Percentiles rank a stretch among this genome's conserved stretches.
Conservation (phyloP, 1,140 invertebrate species). For the Halictus rubicundus region DNA sequence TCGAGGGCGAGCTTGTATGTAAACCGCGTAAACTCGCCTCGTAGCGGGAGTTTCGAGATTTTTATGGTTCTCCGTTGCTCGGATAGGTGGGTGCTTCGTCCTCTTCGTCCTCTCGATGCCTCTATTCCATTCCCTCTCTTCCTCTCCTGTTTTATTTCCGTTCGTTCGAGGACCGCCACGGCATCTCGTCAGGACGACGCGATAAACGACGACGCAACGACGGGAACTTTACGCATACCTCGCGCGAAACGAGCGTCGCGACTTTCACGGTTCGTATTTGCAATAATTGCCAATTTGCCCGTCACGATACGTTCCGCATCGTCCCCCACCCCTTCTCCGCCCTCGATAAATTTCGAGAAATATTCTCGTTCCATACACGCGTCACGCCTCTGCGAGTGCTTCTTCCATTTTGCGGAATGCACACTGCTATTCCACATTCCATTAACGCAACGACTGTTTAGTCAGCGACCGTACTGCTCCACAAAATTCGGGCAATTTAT, state of each 20-base stretch:
- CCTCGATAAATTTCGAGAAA: constrained; percentile 2
- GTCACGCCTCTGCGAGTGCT: not conserved
- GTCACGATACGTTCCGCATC: constrained; percentile 14
- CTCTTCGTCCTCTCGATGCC: not conserved
- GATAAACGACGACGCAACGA: constrained; percentile 34
- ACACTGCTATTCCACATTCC: too few relatives aligned
- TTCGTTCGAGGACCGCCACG: not conserved
- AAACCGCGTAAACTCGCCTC: constrained; percentile 47
- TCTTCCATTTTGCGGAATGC: too few relatives aligned
- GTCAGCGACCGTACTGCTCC: too few relatives aligned
- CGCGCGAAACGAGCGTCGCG: not conserved
- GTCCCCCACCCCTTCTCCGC: not conserved
- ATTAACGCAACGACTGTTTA: too few relatives aligned
- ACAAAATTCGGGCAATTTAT: too few relatives aligned
- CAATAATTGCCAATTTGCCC: constrained; percentile 44
- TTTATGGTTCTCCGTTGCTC: constrained; percentile 51
- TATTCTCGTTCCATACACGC: not conserved
- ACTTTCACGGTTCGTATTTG: constrained; percentile 30
- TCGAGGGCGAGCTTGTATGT: constrained; percentile 18
- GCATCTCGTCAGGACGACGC: constrained; percentile 24
- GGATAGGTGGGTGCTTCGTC: not conserved
- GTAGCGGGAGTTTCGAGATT: constrained; percentile 60
- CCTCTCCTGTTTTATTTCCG: not conserved
- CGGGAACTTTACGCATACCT: constrained; percentile 36
- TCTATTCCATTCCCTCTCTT: not conserved